Base-by-base conservation (phyloP, 2,797 vertebrate species). In the Rousettus madagascariensis region DNA sequence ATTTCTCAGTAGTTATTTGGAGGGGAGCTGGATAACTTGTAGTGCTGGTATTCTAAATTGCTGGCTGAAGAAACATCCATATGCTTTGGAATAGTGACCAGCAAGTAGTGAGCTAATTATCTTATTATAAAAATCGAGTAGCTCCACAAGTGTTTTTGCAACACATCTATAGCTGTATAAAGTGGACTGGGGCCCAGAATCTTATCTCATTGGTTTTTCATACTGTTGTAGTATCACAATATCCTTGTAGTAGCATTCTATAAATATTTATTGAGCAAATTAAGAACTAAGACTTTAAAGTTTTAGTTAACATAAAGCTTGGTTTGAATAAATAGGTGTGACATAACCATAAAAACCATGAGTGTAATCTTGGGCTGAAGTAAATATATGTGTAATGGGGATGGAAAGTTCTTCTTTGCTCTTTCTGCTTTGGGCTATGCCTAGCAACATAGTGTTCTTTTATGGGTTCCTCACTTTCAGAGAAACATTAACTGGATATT, bases 1-100 rank as follows among this genome's bases (percentile, higher is more conserved):
- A 71, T 75, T 96, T 97, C 80, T 92, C 55, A 63, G 71, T 90
- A 53, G 90, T 71, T 87, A 61, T 82, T 96, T 97, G 91, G 94
- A 97, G 96, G 28, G 51, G 66, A 79, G 13, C 22, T 82, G 11
- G 61, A 65, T 88, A 88, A 95, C 90, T 92, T 95, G 91, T 72
- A 96, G 88, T 83, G 91, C 79, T 92, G 46, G 49, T 72, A 61
- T 95, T 92, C 71, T 92, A 94, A 96, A 88, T 86, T 92, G 26
- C 77, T 95, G 95, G 85, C 77, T 19, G 17, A 88, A 19, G 38
- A 63, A 51, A 68, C 61, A 83, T 90, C 78, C 90, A 92, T 92
- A 90, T 95, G 88, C 82, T 96, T 92, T 95, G 92, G 57, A 96
- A 74, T 80, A 92, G 92, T 69, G 55, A 95, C 49, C 12, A 94